phyloP scores from a whole-genome alignment of 2,113 vertebrate species.

The Rhipidura dahli region DNA sequence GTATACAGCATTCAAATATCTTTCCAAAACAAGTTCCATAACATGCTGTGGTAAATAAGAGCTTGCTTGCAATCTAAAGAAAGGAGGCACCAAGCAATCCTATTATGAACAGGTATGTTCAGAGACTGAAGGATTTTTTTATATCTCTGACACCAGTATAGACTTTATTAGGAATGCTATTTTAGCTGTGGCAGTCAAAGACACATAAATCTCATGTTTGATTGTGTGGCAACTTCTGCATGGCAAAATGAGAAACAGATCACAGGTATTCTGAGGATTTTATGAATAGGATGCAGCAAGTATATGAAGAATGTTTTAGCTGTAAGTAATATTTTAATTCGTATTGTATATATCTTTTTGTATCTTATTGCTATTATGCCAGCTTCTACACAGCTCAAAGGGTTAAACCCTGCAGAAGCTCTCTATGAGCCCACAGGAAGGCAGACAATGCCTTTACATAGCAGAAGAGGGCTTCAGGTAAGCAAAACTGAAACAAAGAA shows the following conservation, averaged over 20 bases:
- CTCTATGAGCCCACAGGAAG: background rate
- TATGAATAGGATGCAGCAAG: background rate
- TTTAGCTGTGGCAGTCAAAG: conserved; percentile 10
- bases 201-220: conserved; percentile 22
- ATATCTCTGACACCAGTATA: background rate
- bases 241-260: background rate
- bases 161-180: background rate
- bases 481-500: conserved; percentile 14
- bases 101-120: background rate
- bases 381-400: background rate
- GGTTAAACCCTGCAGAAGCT: background rate
- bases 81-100: background rate
- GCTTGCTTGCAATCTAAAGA: background rate
- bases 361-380: background rate
- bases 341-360: background rate
- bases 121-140: background rate
- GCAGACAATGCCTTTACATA: background rate
- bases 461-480: background rate
- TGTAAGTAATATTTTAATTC: background rate
- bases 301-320: background rate
- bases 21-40: conserved; percentile 16
- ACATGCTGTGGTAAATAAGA: background rate
- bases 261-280: background rate
- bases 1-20: background rate
- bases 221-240: conserved; percentile 12